phyloP scores from a whole-genome alignment of 2,113 vertebrate species.

The Limnothrissa miodon region DNA sequence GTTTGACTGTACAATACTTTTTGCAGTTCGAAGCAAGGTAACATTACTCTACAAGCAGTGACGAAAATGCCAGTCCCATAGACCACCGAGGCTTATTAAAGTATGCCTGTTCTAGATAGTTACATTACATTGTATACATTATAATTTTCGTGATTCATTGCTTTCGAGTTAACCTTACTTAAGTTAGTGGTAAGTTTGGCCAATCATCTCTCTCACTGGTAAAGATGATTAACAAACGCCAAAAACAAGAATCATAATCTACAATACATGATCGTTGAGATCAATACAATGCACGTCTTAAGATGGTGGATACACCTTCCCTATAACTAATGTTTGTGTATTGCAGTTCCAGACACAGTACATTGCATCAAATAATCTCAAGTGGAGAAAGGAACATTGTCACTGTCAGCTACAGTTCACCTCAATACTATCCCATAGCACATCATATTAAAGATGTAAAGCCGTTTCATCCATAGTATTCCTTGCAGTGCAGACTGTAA shows the following conservation, averaged over 20 bases:
- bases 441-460: neutral
- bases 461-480: neutral
- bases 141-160: neutral
- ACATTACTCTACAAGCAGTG: too few relatives aligned
- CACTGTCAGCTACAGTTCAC: neutral
- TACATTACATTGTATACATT: neutral
- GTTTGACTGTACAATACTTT: neutral
- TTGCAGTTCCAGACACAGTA: neutral
- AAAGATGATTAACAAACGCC: neutral
- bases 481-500: neutral
- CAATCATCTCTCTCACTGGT: neutral
- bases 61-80: neutral
- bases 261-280: neutral
- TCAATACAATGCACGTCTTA: neutral
- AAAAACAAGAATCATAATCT: neutral
- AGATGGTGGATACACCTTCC: neutral
- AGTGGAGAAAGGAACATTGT: neutral
- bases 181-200: neutral
- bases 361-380: neutral
- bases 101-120: neutral
- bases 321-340: neutral
- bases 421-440: neutral
- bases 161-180: neutral
- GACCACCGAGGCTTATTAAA: neutral
- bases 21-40: neutral